Evolutionary conservation across 2,888 invertebrate genomes (phyloP).

Genomic region (Watsonalla binaria): DNA sequence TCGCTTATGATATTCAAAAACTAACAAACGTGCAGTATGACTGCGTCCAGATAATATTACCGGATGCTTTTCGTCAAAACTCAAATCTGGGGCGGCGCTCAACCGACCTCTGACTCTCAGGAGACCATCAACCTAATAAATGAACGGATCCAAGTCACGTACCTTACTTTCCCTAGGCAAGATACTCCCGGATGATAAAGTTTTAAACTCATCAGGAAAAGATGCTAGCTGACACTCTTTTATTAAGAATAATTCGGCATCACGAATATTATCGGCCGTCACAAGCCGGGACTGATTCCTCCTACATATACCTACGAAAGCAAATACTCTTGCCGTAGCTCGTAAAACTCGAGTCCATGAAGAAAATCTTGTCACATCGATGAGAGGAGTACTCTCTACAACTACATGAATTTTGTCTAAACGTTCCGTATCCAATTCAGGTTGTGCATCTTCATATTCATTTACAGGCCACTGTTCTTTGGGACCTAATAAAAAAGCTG

Average conservation of each 20-base stretch:
- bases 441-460: background rate
- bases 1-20: background rate
- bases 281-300: conserved; percentile 10
- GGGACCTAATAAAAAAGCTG: background rate
- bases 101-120: background rate
- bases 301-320: conserved; percentile 14
- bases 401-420: background rate
- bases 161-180: background rate
- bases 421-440: background rate
- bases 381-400: background rate
- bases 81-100: background rate
- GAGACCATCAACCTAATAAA: conserved; percentile 6
- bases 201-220: background rate
- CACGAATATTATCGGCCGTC: background rate
- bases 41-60: background rate
- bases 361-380: background rate
- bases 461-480: background rate
- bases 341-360: conserved; percentile 2
- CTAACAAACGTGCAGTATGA: background rate
- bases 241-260: background rate
- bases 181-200: background rate
- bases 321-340: background rate
- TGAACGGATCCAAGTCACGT: conserved; percentile 6
- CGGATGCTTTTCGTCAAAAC: background rate
- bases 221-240: background rate